Percentiles rank a stretch among this genome's conserved stretches.
These are phyloP conservation scores for Halotydeus destructor DNA, from an alignment of 1,140 invertebrate species.

Conservation along the genomic window DNA sequence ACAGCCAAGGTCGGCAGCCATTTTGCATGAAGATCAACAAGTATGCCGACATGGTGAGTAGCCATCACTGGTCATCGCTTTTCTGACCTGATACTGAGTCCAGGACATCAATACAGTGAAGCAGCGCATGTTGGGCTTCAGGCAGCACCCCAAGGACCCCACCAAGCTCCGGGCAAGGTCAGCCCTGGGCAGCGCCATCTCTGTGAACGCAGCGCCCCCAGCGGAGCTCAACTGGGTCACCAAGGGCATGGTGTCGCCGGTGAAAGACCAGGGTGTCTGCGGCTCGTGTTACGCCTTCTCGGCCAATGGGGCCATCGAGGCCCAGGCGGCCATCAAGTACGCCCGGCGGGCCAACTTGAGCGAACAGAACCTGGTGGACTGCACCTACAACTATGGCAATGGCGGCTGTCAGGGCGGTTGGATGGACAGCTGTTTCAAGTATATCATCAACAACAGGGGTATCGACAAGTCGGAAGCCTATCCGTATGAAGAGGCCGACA, in stretches of 20 bases:
- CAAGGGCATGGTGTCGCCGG: no score
- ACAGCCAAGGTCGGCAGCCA: conserved; percentile 18
- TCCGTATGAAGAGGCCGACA: conserved; percentile 58
- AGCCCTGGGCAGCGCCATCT: no score
- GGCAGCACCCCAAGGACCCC: background rate
- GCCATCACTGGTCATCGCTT: no score
- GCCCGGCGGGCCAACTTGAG: conserved; percentile 54
- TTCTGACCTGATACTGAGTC: no score
- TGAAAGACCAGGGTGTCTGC: no score
- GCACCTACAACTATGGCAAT: conserved; percentile 14
- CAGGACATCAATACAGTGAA: background rate
- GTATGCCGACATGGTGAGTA: conserved; percentile 18
- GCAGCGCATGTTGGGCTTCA: background rate
- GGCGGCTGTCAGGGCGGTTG: conserved; percentile 11
- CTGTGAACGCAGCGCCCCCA: conserved; percentile 23
- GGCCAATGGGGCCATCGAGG: conserved; percentile 22
- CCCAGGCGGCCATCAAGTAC: conserved; percentile 68
- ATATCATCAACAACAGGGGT: conserved; percentile 66
- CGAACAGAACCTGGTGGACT: conserved; percentile 11
- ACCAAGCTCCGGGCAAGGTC: background rate
- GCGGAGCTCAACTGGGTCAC: no score
- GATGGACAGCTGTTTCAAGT: conserved; percentile 34
- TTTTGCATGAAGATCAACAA: conserved; percentile 22
- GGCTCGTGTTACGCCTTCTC: conserved; percentile 13
- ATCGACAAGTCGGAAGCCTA: conserved; percentile 82